A percentile compares a stretch with the other conserved stretches of the same genome.
Evolutionary conservation across 2,113 vertebrate genomes (phyloP).

Genomic region (Furnarius figulus): DNA sequence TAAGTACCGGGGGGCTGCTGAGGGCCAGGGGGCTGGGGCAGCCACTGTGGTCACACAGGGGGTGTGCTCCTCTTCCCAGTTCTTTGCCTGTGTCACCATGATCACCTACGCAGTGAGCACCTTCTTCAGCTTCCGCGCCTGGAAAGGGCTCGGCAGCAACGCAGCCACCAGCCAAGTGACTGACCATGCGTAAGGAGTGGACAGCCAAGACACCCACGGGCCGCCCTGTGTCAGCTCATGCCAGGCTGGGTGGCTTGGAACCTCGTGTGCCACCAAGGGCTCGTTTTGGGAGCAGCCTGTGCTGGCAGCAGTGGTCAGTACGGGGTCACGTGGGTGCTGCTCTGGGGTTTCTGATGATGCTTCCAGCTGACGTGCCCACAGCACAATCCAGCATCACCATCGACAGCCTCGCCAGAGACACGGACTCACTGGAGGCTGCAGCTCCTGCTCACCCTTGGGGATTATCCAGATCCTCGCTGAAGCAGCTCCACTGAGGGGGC

Average conservation of each 20-base stretch:
- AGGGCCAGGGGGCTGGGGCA: fast-evolving
- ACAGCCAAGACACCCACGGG: background rate
- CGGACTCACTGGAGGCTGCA: background rate
- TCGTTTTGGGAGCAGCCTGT: background rate
- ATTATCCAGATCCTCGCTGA: fast-evolving
- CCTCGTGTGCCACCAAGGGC: background rate
- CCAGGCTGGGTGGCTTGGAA: fast-evolving
- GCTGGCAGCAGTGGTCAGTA: background rate
- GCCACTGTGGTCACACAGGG: fast-evolving
- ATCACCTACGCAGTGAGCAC: constrained; percentile 79
- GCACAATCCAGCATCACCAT: background rate
- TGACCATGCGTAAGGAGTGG: constrained; percentile 67
- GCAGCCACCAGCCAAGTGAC: constrained; percentile 80
- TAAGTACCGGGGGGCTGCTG: constrained; percentile 52
- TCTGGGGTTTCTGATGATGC: background rate
- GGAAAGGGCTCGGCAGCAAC: constrained; percentile 82
- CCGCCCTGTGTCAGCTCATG: background rate
- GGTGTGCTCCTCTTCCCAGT: constrained; percentile 72
- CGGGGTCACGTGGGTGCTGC: fast-evolving
- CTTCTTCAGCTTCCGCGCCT: constrained; percentile 85
- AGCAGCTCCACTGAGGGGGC: background rate
- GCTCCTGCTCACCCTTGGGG: background rate
- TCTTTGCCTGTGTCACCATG: constrained; percentile 83
- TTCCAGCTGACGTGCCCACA: background rate
- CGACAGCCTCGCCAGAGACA: fast-evolving